Conservation (phyloP, 2,113 vertebrate genomes). For the Hemiscyllium ocellatum region DNA sequence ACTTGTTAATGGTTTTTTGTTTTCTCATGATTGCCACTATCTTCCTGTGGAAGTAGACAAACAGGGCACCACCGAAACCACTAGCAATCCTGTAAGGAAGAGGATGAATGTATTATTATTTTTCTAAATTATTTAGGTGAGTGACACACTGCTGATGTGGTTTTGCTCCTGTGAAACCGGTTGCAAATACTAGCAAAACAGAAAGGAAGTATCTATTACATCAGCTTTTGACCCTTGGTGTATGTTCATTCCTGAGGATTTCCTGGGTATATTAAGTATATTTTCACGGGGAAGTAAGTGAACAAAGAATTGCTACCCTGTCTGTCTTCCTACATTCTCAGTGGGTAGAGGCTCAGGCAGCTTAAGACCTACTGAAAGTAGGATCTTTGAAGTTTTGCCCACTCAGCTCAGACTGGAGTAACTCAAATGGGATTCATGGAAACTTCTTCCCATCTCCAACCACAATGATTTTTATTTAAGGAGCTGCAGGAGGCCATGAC, state of each 20-base stretch:
- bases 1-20: conserved; percentile 93
- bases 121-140: neutral
- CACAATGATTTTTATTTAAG: neutral
- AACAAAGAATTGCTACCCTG: neutral
- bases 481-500: neutral
- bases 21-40: conserved; percentile 96
- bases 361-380: neutral
- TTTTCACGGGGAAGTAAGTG: neutral
- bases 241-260: neutral
- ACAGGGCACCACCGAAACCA: conserved; percentile 84
- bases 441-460: neutral
- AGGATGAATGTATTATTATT: neutral
- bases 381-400: neutral
- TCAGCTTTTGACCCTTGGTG: neutral
- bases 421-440: neutral
- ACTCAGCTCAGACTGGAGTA: neutral
- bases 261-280: neutral
- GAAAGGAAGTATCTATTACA: neutral
- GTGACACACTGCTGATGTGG: neutral
- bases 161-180: neutral
- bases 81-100: conserved; percentile 76
- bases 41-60: conserved; percentile 90
- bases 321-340: neutral
- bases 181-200: neutral
- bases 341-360: neutral